Evolutionary conservation across 2,113 vertebrate genomes (phyloP), one percentile per base, ranked within the genome.

Genomic region (Opisthocomus hoazin): DNA sequence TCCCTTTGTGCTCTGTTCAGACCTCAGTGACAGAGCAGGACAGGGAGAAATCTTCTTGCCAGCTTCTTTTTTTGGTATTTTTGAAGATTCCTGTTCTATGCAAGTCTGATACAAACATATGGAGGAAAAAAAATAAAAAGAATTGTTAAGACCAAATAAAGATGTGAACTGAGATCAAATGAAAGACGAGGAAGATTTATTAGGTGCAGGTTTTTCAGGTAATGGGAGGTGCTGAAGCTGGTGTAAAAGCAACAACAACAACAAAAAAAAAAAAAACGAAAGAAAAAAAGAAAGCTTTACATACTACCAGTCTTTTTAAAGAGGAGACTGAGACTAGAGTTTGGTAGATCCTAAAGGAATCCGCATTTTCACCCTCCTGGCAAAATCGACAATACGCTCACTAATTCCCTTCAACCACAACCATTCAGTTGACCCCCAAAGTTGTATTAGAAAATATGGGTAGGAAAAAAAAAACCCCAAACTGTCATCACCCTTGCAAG

Each of bases 51-150:
- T n/a, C 16, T 37, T 54, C 58, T 26, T 54, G 66, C 34, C 20
- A 50, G 2, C 26, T 26, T 20, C 2, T 56, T 75, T 54, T 29
- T 46, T 34, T 17, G 15, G 2, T 23, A 17, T 17, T 45, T 78
- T 60, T 68, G 7, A 58, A 81, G 34, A 51, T 27, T 46, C 9
- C 16, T 32, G 5, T 63, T 74, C 45, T 37, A 87, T 29, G 5
- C 10, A 41, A 70, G 32, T 50, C 15, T 41, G 15, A 64, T 26
- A n/a, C 5, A 83, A 74, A 32, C 4, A 53, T 10, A 48, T 2
- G 0, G 43, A 45, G 43, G 43, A 43, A 15, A 14, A 11, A 20
- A 19, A 34, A 36, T 7, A 29, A 15, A 16, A 2, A 2, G 2
- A 50, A 53, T 9, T 65, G 15, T 30, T 84, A 64, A 71, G 10